Evolutionary conservation across 2,797 vertebrate species (phyloP).

Genomic region (Leptatherina wallacei): DNA sequence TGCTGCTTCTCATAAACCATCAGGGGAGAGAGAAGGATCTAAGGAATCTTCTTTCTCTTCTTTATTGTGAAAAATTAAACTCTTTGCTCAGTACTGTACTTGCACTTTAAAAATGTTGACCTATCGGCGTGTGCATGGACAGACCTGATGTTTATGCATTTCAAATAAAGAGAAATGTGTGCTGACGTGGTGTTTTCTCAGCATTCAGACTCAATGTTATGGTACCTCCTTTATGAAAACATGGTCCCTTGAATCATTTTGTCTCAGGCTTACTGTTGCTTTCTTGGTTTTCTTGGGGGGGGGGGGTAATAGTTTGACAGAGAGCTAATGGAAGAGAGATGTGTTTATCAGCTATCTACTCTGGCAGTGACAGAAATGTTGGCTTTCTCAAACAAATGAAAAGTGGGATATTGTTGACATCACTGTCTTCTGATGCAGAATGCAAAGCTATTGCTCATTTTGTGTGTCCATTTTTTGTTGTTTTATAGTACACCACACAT

Average conservation of each 20-base stretch:
- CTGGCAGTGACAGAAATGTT: slow-evolving; percentile 40
- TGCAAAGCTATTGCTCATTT: slow-evolving; percentile 18
- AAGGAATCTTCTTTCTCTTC: slow-evolving; percentile 41
- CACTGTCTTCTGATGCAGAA: slow-evolving; percentile 18
- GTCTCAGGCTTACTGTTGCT: slow-evolving; percentile 56
- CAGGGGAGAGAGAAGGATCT: slow-evolving; percentile 36
- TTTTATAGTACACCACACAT: background rate
- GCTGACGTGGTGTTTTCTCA: slow-evolving; percentile 44
- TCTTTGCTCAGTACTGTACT: slow-evolving; percentile 10
- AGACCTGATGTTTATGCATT: slow-evolving; percentile 34
- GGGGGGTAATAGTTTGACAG: slow-evolving; percentile 71
- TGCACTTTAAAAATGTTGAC: slow-evolving; percentile 30
- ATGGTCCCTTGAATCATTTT: slow-evolving; percentile 53
- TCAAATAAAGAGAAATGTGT: slow-evolving; percentile 38
- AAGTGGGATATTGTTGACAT: slow-evolving; percentile 19
- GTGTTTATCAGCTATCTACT: slow-evolving; percentile 64
- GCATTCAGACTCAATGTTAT: slow-evolving; percentile 36
- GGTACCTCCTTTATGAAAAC: slow-evolving; percentile 57
- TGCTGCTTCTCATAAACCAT: slow-evolving; percentile 65
- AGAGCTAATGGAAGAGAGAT: slow-evolving; percentile 42
- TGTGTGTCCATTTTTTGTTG: background rate
- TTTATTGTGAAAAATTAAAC: slow-evolving; percentile 32
- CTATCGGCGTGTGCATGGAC: slow-evolving; percentile 19
- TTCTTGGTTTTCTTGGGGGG: slow-evolving; percentile 52
- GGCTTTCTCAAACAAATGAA: slow-evolving; percentile 37